Base-by-base conservation (phyloP, 2,888 invertebrate genomes). In the Notodonta ziczac region DNA sequence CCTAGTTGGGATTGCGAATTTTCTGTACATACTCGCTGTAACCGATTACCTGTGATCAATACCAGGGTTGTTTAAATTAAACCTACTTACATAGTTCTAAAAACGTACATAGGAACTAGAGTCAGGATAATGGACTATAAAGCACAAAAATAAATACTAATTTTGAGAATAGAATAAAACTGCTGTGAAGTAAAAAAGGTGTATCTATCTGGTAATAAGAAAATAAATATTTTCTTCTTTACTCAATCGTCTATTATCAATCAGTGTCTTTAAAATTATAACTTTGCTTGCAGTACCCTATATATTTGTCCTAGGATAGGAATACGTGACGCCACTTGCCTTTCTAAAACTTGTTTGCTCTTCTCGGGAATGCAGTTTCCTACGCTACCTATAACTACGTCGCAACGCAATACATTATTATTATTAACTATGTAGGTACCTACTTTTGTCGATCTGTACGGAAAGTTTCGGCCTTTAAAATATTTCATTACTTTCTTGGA, bases 1-100 rank as follows among this genome's bases (percentile, higher is more conserved):
- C 76, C 74, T 70, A 75, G 66, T 70, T 74, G 63, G 54, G 52
- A 67, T 68, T 73, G 75, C 58, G 64, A 67, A 67, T 69, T 65
- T 56, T 66, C 70, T 73, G 63, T 60, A 66, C 48, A 0, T 16
- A 50, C 4, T 46, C 5, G 46, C 46, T 2, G n/a, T n/a, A 13
- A 10, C n/a, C 13, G 46, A 46, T 46, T 46, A 24, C 24, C 24
- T 24, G 0, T n/a, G 42, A n/a, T 46, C 5, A 46, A n/a, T 4
- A 44, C 44, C 44, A 42, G 35, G 35, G 35, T 35, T 35, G 35
- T 35, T 35, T 35, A 6, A 35, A 6, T 35, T 7, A 35, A 35
- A 35, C 35, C 7, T 35, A 35, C 35, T 35, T 35, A 35, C 35
- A 35, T 35, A 7, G 5, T 35, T 35, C 5, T 35, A 7, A 35